phyloP scores from a whole-genome alignment of 30 jellyfish, hydroid and myxozoan genomes.

The Chironex yamaguchii region DNA sequence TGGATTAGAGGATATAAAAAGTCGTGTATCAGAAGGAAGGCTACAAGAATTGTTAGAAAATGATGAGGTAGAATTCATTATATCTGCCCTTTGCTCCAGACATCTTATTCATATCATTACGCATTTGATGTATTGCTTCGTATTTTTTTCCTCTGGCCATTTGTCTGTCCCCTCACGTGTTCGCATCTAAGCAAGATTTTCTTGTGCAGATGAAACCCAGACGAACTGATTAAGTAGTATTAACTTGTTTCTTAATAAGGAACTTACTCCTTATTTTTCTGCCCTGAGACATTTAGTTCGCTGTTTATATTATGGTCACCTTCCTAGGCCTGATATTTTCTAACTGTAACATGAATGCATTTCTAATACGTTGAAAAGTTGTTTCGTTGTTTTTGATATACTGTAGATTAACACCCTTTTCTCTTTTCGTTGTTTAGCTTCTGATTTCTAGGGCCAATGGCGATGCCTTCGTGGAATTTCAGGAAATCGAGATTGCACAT shows the following conservation, averaged over 20 bases:
- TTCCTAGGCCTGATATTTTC: too few species aligned
- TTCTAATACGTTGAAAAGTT: background rate
- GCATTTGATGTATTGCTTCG: background rate
- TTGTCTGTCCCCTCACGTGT: background rate
- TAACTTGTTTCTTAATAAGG: too few species aligned
- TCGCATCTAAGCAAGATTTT: background rate
- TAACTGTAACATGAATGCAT: background rate
- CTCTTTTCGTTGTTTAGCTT: slow-evolving; percentile 52
- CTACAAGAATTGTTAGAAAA: slow-evolving; percentile 58
- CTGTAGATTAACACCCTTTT: background rate
- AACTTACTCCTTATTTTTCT: too few species aligned
- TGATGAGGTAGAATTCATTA: slow-evolving; percentile 86
- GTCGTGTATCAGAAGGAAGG: slow-evolving; percentile 39
- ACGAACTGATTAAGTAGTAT: too few species aligned
- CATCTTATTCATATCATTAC: background rate
- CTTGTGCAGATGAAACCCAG: too few species aligned
- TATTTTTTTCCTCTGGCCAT: background rate
- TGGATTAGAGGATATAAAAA: slow-evolving; percentile 65
- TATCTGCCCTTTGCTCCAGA: too few species aligned
- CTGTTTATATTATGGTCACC: too few species aligned
- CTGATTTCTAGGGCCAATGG: slow-evolving; percentile 67
- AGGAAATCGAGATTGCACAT: slow-evolving; percentile 71
- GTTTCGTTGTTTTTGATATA: background rate
- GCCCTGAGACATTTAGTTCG: too few species aligned
- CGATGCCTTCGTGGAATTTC: slow-evolving; percentile 78